Conservation (phyloP, 2,888 invertebrate genomes). For the Drymonia ruficornis region DNA sequence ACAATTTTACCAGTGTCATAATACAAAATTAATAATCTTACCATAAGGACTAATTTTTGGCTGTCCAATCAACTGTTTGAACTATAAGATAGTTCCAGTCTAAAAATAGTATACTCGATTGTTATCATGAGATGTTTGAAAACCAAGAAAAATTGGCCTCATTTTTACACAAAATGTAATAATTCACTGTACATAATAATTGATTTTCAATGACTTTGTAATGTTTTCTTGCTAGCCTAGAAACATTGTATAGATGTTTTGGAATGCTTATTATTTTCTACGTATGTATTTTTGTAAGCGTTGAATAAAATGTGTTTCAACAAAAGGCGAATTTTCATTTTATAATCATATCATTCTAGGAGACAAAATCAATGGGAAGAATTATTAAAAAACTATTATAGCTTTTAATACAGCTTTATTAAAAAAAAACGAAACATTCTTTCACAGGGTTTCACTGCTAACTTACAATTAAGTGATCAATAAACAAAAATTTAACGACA, state of each 20-base stretch:
- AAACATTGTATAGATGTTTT: conserved; percentile 52
- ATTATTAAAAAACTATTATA: neutral
- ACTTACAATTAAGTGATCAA: conserved; percentile 19
- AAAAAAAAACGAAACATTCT: conserved; percentile 29
- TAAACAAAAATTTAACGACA: conserved; percentile 25
- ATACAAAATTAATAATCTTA: too few relatives aligned
- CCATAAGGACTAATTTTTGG: too few relatives aligned
- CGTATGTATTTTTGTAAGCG: conserved; percentile 40
- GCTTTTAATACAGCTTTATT: conserved; percentile 37
- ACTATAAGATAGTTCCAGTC: too few relatives aligned
- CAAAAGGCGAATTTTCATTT: too few relatives aligned
- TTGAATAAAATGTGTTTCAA: conserved; percentile 40
- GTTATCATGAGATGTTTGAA: neutral
- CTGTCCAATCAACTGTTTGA: too few relatives aligned
- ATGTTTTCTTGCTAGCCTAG: conserved; percentile 19
- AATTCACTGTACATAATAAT: conserved; percentile 1
- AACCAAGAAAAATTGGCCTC: neutral
- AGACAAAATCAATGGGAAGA: neutral
- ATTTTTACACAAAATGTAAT: neutral
- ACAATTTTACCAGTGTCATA: too few relatives aligned
- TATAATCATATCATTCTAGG: neutral
- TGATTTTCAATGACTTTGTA: conserved; percentile 18
- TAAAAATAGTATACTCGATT: too few relatives aligned
- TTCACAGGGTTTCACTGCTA: conserved; percentile 16
- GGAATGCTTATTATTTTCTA: conserved; percentile 39